Base-by-base conservation (phyloP, 2,888 invertebrate genomes). In the Mimachlamys varia region DNA sequence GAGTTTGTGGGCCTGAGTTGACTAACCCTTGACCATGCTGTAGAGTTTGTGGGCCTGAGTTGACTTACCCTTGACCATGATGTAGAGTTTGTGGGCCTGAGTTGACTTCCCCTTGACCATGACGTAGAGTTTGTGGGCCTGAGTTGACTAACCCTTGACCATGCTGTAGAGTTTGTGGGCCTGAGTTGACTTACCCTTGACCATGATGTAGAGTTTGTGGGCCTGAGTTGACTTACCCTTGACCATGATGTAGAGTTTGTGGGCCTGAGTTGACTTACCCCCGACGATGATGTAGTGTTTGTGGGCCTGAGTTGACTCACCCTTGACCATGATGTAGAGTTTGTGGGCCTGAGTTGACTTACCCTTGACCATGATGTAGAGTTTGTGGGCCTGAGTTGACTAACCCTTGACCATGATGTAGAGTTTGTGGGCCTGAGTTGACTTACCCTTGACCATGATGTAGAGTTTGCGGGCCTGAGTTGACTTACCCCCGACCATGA, bases 341-440 rank as follows among this genome's bases (percentile, higher is more conserved):
- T 76, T 76, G 19, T 33, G 27, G 33, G 76, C 76, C 33, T 76
- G 27, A 27, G 33, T 33, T 10, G 76, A 33, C 33, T 76, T 76
- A 76, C 76, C 76, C 33, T 33, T 76, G 76, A 76, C 76, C 76
- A 76, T 76, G 27, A 76, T 27, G 76, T 76, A 76, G 27, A 76
- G 76, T 33, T 76, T 76, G 19, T 33, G 27, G 33, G 76, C 76
- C 33, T 76, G 27, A 27, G 33, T 33, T 10, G 76, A 33, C 33
- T 44, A 10, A 76, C 76, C 76, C 33, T 33, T 76, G 76, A 76
- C 76, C 76, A 76, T 76, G 27, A 76, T 27, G 76, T 76, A 76
- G 27, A 76, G 76, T 33, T 76, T 76, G 19, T 33, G 27, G 33
- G 76, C 76, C 33, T 76, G 27, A 27, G 33, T 33, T 10, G 76